Evolutionary conservation across 2,113 vertebrate species (phyloP).

Genomic region (Coptodon rendalli): DNA sequence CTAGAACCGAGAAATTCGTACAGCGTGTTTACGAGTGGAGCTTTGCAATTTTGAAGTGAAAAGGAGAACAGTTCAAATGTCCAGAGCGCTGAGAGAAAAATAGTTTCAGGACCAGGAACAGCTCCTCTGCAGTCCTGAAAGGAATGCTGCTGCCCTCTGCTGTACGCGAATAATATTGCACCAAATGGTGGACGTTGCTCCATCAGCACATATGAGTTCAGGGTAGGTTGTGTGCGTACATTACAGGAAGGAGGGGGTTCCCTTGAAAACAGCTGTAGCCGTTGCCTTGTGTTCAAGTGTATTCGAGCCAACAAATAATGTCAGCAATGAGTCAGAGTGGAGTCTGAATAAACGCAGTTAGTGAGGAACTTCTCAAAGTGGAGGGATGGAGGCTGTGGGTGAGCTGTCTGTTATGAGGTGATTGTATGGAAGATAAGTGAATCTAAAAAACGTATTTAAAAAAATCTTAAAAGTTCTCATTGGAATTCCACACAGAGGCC

Average conservation of each 20-base stretch:
- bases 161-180: constrained; percentile 8
- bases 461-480: not conserved
- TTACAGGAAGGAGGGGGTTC: not conserved
- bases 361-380: not conserved
- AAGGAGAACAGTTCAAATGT: not conserved
- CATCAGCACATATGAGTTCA: not conserved
- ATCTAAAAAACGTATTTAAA: not conserved
- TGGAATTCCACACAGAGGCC: not conserved
- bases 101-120: constrained; percentile 59
- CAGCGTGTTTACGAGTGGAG: not conserved
- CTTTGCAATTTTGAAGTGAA: not conserved
- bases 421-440: not conserved
- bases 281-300: not conserved
- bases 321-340: not conserved
- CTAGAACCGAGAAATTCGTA: not conserved
- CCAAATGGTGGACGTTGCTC: fast-evolving
- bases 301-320: not conserved
- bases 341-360: not conserved
- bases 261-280: not conserved
- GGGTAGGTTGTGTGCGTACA: not conserved
- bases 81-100: not conserved
- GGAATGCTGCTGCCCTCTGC: constrained; percentile 62
- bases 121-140: not conserved
- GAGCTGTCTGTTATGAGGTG: not conserved
- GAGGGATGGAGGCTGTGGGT: not conserved